Evolutionary conservation across 2,113 vertebrate species (phyloP).

Genomic region (Opisthocomus hoazin): DNA sequence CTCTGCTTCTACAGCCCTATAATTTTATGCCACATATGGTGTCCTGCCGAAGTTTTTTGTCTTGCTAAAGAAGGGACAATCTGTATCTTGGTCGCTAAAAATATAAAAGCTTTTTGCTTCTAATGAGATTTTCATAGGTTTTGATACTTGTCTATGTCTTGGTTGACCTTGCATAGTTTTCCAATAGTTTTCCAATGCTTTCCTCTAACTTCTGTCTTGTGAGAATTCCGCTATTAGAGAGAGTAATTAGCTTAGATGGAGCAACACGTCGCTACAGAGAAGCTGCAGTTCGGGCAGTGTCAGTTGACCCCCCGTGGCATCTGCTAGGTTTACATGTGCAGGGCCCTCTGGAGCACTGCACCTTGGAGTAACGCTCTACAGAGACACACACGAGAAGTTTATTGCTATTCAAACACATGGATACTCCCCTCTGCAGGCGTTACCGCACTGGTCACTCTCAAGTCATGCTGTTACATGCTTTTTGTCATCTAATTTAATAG

Average conservation of each 20-base stretch:
- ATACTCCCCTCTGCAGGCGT: not conserved
- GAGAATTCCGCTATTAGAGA: not conserved
- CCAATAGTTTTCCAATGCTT: not conserved
- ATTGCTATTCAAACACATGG: not conserved
- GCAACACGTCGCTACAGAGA: not conserved
- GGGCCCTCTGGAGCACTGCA: accelerated
- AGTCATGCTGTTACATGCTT: not conserved
- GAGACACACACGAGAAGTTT: not conserved
- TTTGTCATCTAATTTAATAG: not conserved
- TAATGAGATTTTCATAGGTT: not conserved
- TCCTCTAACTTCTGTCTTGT: not conserved
- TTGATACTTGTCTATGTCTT: not conserved
- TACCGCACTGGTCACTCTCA: not conserved
- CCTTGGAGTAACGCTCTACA: not conserved
- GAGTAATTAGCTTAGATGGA: not conserved
- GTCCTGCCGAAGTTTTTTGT: not conserved
- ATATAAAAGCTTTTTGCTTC: not conserved
- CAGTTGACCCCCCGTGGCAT: not conserved
- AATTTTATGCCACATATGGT: not conserved
- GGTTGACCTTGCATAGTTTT: not conserved
- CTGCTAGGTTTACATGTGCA: accelerated
- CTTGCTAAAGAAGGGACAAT: not conserved
- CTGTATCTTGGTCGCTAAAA: not conserved
- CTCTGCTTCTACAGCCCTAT: not conserved
- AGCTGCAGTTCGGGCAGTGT: not conserved